phyloP scores from a whole-genome alignment of 2,113 vertebrate species.

The Chionodraco myersi region DNA sequence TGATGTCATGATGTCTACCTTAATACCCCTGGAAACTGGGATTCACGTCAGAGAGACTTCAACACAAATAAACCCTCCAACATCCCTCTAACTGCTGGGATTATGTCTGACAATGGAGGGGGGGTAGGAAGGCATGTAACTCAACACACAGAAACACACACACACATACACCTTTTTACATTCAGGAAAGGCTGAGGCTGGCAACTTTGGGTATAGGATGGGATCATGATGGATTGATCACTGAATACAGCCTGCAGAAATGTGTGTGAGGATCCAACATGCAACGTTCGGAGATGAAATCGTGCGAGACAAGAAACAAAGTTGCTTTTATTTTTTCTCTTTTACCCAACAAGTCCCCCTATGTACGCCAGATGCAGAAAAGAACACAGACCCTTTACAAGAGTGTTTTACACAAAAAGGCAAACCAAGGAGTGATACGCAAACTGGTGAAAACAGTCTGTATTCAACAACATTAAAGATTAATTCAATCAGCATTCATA shows the following conservation, averaged over 20 bases:
- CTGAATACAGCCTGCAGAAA: constrained; percentile 3
- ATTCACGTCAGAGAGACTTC: constrained; percentile 33
- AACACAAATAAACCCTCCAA: constrained; percentile 27
- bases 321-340: neutral
- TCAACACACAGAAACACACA: neutral
- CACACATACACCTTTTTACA: neutral
- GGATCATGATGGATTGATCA: constrained; percentile 27
- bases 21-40: constrained; percentile 22
- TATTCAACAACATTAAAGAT: neutral
- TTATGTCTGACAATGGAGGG: constrained; percentile 48
- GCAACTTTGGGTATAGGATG: constrained; percentile 28
- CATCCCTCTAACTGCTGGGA: constrained; percentile 42
- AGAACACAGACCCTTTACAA: no score
- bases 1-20: constrained; percentile 46
- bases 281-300: neutral
- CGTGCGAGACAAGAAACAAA: neutral
- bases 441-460: neutral
- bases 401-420: neutral
- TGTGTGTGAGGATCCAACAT: neutral
- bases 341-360: neutral
- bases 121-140: neutral
- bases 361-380: neutral
- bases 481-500: no score
- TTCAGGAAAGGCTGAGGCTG: constrained; percentile 26
- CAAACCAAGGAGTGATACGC: neutral